phyloP scores from a whole-genome alignment of 35 echinoderm and acorn worm species.

The Lytechinus variegatus region DNA sequence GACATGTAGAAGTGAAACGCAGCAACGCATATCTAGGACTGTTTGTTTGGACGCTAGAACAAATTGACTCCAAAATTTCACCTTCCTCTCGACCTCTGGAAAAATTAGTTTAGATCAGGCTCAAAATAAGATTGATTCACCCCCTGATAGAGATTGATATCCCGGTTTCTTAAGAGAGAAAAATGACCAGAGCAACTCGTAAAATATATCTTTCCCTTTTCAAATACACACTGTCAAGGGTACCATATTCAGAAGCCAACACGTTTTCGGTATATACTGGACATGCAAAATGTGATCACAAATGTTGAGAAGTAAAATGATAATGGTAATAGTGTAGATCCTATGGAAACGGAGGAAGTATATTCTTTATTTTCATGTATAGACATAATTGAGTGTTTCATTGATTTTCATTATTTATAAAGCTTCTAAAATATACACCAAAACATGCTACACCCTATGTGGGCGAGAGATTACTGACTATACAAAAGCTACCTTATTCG shows the following conservation, averaged over 20 bases:
- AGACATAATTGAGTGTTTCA: too few species aligned
- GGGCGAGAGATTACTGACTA: neutral
- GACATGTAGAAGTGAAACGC: neutral
- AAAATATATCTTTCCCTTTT: neutral
- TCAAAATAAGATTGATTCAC: neutral
- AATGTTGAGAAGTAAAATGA: neutral
- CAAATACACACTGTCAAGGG: neutral
- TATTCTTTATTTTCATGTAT: neutral
- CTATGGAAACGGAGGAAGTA: neutral
- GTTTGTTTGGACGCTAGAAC: conserved; percentile 1
- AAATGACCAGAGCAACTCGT: neutral
- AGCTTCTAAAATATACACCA: neutral
- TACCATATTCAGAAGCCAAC: neutral
- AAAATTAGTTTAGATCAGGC: neutral
- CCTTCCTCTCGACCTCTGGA: neutral
- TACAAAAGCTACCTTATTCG: neutral
- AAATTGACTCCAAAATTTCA: conserved; percentile 7
- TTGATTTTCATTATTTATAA: neutral
- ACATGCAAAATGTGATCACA: neutral
- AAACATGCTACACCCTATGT: neutral
- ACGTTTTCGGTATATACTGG: neutral
- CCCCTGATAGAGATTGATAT: too few species aligned
- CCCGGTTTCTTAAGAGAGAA: too few species aligned
- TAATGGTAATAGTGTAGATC: neutral
- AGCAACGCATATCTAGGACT: neutral